A percentile compares a stretch with the other conserved stretches of the same genome.
Evolutionary conservation across 2,113 vertebrate genomes (phyloP).

Genomic region (Tupaia chinensis): DNA sequence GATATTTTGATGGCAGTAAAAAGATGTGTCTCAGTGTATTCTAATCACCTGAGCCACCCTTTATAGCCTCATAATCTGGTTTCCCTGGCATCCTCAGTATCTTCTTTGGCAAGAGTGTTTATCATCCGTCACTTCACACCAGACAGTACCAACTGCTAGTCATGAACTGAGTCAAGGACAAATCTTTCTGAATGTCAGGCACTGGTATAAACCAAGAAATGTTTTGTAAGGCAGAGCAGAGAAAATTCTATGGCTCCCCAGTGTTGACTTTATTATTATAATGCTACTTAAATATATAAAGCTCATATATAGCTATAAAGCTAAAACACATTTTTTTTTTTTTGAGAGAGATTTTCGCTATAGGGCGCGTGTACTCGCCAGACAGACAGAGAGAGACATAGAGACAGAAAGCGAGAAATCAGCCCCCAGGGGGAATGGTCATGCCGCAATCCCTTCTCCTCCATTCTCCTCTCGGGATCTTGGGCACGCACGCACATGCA

Average conservation of each 20-base stretch:
- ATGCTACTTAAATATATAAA: constrained; percentile 36
- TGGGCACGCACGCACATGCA: too few relatives aligned
- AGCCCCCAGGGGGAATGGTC: too few relatives aligned
- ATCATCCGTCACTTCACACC: background rate
- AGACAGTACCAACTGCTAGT: background rate
- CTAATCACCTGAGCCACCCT: background rate
- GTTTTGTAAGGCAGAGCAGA: constrained; percentile 8
- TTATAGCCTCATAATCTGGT: background rate
- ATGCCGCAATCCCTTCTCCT: too few relatives aligned
- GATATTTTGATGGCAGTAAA: background rate
- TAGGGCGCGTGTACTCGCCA: too few relatives aligned
- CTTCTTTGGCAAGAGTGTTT: background rate
- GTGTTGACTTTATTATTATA: constrained; percentile 46
- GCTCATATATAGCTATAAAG: background rate
- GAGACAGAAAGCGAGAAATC: too few relatives aligned
- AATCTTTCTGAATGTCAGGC: background rate
- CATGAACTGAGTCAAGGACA: background rate
- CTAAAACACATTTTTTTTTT: constrained; percentile 33
- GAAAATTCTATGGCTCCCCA: background rate
- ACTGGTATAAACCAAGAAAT: background rate
- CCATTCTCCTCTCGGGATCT: too few relatives aligned
- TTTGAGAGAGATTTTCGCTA: too few relatives aligned
- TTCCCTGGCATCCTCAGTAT: background rate
- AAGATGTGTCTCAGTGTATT: background rate
- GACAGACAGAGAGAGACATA: too few relatives aligned